A percentile compares a stretch with the other conserved stretches of the same genome.
These are phyloP conservation scores for Acrocera orbiculus DNA, from an alignment of 2,888 invertebrate genomes.

Conservation along the genomic window DNA sequence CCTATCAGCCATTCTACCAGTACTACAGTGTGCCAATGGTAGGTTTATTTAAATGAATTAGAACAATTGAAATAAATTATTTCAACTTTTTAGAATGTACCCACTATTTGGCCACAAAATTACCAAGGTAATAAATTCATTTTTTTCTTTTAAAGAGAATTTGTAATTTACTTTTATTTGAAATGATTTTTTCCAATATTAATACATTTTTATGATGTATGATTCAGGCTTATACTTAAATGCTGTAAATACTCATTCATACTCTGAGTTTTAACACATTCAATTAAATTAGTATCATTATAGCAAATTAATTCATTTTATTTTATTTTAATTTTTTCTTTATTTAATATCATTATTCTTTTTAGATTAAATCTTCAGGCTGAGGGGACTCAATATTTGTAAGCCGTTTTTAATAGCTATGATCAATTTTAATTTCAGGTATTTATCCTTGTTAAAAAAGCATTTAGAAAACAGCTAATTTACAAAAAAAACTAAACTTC, in stretches of 20 bases:
- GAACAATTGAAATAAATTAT: neutral
- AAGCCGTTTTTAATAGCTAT: no score
- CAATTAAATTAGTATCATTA: no score
- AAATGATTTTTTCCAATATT: no score
- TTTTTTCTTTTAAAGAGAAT: neutral
- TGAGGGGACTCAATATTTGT: neutral
- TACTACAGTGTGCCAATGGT: constrained; percentile 35
- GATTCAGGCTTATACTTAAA: no score
- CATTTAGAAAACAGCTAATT: constrained; percentile 1
- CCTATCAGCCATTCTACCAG: constrained; percentile 34
- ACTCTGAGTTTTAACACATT: no score
- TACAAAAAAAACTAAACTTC: neutral
- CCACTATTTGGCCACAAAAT: constrained; percentile 34
- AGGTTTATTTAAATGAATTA: constrained; percentile 1
- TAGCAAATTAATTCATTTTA: neutral
- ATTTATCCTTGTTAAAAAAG: constrained; percentile 31
- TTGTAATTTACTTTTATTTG: neutral
- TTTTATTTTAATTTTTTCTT: constrained; percentile 1
- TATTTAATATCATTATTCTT: neutral
- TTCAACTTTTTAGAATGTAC: constrained; percentile 27
- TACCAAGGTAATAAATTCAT: constrained; percentile 31
- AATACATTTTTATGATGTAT: no score
- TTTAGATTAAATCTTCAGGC: neutral
- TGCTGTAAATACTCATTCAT: no score
- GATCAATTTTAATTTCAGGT: constrained; percentile 21